These are phyloP conservation scores for Tautogolabrus adspersus DNA, from an alignment of 2,113 vertebrate species.

Conservation along the genomic window DNA sequence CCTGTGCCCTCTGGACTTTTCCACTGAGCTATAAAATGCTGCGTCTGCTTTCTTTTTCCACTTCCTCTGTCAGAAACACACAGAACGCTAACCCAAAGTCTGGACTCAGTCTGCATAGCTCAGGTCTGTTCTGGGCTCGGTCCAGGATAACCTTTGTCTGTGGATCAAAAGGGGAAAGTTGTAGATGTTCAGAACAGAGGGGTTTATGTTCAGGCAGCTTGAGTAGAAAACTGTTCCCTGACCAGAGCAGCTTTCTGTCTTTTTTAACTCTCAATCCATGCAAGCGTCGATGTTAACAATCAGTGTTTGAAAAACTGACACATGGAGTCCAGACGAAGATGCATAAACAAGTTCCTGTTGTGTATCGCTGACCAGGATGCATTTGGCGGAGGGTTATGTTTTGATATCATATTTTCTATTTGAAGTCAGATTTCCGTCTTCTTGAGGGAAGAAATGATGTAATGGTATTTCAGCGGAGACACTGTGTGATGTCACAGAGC, in stretches of 20 bases:
- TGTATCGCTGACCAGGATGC: too few species aligned
- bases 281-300: too few species aligned
- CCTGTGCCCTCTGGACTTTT: slow-evolving; percentile 42
- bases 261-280: too few species aligned
- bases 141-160: not conserved
- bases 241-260: too few species aligned
- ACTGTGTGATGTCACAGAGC: not conserved
- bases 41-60: slow-evolving; percentile 15
- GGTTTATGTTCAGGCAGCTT: too few species aligned
- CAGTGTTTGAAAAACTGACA: too few species aligned
- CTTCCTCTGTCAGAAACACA: slow-evolving; percentile 1
- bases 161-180: not conserved
- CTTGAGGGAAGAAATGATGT: slow-evolving; percentile 17
- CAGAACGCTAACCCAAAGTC: not conserved
- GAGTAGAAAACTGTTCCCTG: too few species aligned
- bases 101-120: not conserved
- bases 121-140: not conserved
- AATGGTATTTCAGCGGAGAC: not conserved
- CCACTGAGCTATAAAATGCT: slow-evolving; percentile 34
- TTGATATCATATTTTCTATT: too few species aligned
- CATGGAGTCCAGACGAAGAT: too few species aligned
- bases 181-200: too few species aligned
- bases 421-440: not conserved
- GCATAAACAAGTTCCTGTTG: not conserved
- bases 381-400: too few species aligned